A percentile compares a stretch with the other conserved stretches of the same genome.
Evolutionary conservation across 2,797 vertebrate species (phyloP).

Genomic region (Smutsia gigantea): DNA sequence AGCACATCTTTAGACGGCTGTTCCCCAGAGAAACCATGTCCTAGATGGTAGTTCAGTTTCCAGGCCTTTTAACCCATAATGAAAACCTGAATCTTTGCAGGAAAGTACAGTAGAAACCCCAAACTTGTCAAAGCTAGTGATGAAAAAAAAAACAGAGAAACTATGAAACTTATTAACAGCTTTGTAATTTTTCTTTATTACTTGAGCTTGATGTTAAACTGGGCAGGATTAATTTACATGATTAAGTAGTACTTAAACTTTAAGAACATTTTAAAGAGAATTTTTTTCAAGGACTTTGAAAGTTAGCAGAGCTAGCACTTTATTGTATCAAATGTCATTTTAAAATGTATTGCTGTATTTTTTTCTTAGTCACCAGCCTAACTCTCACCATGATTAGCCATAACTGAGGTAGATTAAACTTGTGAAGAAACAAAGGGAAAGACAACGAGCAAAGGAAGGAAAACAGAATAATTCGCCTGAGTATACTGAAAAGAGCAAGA

Average conservation of each 20-base stretch:
- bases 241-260: background rate
- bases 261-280: constrained; percentile 32
- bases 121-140: background rate
- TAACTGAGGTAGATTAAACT: background rate
- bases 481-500: background rate
- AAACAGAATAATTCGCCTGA: background rate
- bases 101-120: background rate
- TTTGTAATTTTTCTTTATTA: background rate
- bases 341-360: background rate
- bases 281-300: background rate
- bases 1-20: background rate
- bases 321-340: background rate
- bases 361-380: background rate
- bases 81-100: background rate
- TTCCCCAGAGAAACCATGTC: background rate
- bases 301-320: background rate
- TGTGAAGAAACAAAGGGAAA: background rate
- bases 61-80: background rate
- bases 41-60: background rate
- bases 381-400: background rate
- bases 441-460: background rate
- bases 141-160: background rate
- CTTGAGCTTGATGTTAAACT: constrained; percentile 1
- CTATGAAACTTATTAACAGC: background rate
- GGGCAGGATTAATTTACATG: constrained; percentile 3